Base-by-base conservation (phyloP, 2,113 vertebrate species). In the Vidua chalybeata region DNA sequence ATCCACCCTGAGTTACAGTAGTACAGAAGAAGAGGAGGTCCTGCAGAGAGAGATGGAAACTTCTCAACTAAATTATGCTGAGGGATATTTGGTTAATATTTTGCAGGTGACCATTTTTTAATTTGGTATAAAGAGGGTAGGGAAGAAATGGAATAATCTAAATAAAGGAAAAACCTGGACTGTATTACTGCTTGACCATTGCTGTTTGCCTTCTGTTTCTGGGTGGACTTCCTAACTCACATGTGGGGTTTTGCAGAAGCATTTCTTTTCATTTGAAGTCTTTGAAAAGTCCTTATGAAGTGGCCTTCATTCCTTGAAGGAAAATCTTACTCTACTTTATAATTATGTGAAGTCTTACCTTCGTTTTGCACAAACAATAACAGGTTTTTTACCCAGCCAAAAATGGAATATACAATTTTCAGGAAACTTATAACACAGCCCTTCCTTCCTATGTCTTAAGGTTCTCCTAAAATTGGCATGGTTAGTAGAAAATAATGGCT, bases 1-100 rank as follows among this genome's bases (percentile, higher is more conserved):
- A 16, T 71, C 13, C 1, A 3, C 23, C 5, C 21, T 35, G 11
- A 62, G 23, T 67, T 78, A 43, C 0, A 43, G 39, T 1, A 2
- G 27, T 45, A 66, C 27, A 76, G 21, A 56, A 68, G 68, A 66
- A 56, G 11, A 17, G 64, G 28, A 71, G 39, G 58, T 74, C 37
- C 22, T 67, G 26, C n/a, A 77, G 51, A 71, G 31, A 37, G 46
- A 26, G 3, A 22, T 43, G 18, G 20, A 67, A 74, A 75, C 22
- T 63, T 81, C 39, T 39, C 10, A 54, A 61, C 23, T 67, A 63
- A 35, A 54, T 69, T 59, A 27, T 3, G 0, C 28, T 72, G 21
- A 63, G 27, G 39, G 31, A 52, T 4, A 35, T 31, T 33, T 63
- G 30, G 10, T 87, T 68, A 46, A 10, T 85, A 48, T 59, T 90